Evolutionary conservation across 2,888 invertebrate genomes (phyloP).

Genomic region (Blomia tropicalis): DNA sequence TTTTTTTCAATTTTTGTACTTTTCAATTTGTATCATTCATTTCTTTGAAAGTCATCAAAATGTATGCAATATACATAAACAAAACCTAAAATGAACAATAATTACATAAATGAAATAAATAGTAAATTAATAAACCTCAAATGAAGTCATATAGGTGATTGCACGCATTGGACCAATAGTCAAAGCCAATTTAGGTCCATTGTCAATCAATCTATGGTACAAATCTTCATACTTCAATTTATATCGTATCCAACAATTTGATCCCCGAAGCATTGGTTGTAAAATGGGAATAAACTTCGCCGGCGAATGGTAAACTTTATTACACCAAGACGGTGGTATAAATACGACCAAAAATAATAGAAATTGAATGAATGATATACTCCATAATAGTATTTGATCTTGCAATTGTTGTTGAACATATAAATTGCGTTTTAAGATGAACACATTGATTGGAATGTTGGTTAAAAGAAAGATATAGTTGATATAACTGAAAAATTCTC

Average conservation of each 20-base stretch:
- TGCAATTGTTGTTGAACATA: not conserved
- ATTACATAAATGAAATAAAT: no score
- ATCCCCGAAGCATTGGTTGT: not conserved
- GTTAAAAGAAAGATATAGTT: not conserved
- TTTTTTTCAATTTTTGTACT: no score
- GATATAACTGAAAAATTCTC: not conserved
- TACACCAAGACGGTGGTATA: not conserved
- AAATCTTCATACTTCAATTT: slow-evolving; percentile 2
- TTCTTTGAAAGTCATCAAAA: no score
- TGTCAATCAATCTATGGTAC: not conserved
- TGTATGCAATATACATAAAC: no score
- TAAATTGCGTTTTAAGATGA: not conserved
- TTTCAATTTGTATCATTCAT: no score
- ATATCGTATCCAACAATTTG: not conserved
- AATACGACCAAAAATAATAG: not conserved
- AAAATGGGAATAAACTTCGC: not conserved
- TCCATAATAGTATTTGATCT: not conserved
- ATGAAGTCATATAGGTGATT: not conserved
- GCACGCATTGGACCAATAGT: not conserved
- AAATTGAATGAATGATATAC: not conserved
- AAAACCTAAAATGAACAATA: no score
- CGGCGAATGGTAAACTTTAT: not conserved
- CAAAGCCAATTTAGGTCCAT: not conserved
- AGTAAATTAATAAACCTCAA: no score
- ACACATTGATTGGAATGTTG: not conserved